Evolutionary conservation across 1,140 invertebrate genomes (phyloP), one percentile per base, ranked within the genome.

Genomic region (Drosophila chauvacae): DNA sequence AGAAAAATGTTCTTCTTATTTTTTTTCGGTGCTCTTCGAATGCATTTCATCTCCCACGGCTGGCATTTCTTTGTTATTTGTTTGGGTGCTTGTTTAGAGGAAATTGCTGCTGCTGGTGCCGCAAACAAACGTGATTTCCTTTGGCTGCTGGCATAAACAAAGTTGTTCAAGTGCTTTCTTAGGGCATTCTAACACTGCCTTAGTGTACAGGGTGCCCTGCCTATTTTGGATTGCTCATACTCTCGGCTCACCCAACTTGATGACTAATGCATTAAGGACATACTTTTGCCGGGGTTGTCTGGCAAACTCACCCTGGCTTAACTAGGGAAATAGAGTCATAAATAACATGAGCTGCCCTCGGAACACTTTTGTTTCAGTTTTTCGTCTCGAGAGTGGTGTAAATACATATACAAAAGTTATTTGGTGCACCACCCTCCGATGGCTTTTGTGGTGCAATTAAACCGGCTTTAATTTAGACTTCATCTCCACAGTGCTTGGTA

Each of bases 321-420:
- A 44, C 44, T 53, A 61, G 45, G 47, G 45, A 56, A 70, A 88
- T 77, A 69, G 63, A 86, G 84, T 83, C 80, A 86, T 88, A 86
- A 86, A 86, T 88, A 73, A 80, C 66, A 48, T 35, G 44, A 70
- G 63, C 28, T 79, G 55, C 56, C 77, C 50, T 55, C 48, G 23
- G 16, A 11, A 14, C 39, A 44, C 41, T 47, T 55, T 77, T 57
- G 63, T 70, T 61, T 76, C 60, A 48, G 61, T 65, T 69, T 35
- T 35, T 50, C 51, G 65, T 13, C 62, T 62, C 39, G 39, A 45
- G 45, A 50, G 53, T 55, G 61, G 72, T 55, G 51, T 47, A 48
- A 74, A 74, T 58, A 55, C n/a, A 30, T 64, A 74, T 58, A 55
- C n/a, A 30, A 61, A 55, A 58, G 26, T 66, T 50, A 51, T 68